Conservation (phyloP, 2,113 vertebrate species). For the Zosterops pallidus region DNA sequence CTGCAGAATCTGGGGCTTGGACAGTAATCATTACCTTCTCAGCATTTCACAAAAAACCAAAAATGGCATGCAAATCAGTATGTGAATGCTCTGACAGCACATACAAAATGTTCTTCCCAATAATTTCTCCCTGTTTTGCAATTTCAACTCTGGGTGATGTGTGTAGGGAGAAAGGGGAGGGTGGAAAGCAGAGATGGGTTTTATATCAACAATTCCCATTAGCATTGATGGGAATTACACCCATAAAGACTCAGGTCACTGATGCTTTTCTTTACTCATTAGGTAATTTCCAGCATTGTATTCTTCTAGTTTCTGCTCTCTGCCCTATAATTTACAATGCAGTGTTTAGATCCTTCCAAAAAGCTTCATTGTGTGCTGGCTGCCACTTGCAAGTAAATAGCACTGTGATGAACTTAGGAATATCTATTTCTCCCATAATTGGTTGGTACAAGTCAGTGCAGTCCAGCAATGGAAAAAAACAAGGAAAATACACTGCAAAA, state of each 20-base stretch:
- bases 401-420: not conserved
- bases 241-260: conserved; percentile 36
- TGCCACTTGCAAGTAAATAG: conserved; percentile 35
- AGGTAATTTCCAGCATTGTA: conserved; percentile 32
- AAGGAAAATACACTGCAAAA: not conserved
- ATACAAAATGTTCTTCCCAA: not conserved
- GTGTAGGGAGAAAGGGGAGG: not conserved
- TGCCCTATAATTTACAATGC: conserved; percentile 20
- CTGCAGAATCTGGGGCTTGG: not conserved
- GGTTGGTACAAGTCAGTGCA: not conserved
- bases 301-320: conserved; percentile 30
- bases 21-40: not conserved
- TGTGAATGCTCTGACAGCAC: not conserved
- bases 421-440: conserved; percentile 19
- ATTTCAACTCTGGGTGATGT: not conserved
- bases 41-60: not conserved
- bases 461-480: not conserved
- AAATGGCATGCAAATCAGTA: not conserved
- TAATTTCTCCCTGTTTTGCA: not conserved
- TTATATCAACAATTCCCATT: conserved; percentile 20
- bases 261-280: conserved; percentile 39
- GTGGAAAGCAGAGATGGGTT: not conserved
- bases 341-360: conserved; percentile 11
- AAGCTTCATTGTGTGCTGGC: not conserved
- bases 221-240: conserved; percentile 1